Base-by-base conservation (phyloP, 2,888 invertebrate genomes). In the Siphonodentalium dalli region DNA sequence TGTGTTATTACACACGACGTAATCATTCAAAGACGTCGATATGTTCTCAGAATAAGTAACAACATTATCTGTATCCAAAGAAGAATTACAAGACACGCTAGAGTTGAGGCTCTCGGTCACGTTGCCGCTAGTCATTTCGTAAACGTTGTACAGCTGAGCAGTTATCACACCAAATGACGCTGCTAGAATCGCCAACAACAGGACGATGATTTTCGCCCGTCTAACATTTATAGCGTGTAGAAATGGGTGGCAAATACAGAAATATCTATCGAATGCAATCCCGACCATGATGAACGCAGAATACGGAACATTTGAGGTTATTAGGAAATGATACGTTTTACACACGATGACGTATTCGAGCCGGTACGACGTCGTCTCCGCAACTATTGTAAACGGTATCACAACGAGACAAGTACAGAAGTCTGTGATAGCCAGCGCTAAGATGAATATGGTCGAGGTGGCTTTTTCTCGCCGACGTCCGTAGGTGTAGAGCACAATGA, bases 401-500 rank as follows among this genome's bases (percentile, higher is more conserved):
- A 74, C 69, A 13, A 74, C 54, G 1, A 73, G 48, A 35, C 75
- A 74, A 1, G 73, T 71, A 27, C 73, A 54, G 35, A 74, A 68
- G 40, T 69, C 72, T 26, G 67, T 67, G 15, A 68, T 70, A 4
- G 75, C 75, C 11, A 74, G 56, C 0, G 72, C 72, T 20, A 79
- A 57, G 40, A 79, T 79, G 61, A 78, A 78, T 27, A 78, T 68
- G 5, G 75, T 77, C 5, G 78, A 77, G 4, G 75, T 73, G 18
- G 73, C 62, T 21, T 69, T 71, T 37, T 72, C 72, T 20, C 70
- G 64, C 13, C 73, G 72, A 43, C 64, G 58, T 11, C 67, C 60
- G 57, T 77, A 79, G 29, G 79, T 77, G 65, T 77, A 77, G 35
- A 79, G 63, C 4, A 78, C 78, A 7, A 78, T 59, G 5, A 74